These are phyloP conservation scores for Nannoperca australis DNA, from an alignment of 2,797 vertebrate species.

Conservation along the genomic window DNA sequence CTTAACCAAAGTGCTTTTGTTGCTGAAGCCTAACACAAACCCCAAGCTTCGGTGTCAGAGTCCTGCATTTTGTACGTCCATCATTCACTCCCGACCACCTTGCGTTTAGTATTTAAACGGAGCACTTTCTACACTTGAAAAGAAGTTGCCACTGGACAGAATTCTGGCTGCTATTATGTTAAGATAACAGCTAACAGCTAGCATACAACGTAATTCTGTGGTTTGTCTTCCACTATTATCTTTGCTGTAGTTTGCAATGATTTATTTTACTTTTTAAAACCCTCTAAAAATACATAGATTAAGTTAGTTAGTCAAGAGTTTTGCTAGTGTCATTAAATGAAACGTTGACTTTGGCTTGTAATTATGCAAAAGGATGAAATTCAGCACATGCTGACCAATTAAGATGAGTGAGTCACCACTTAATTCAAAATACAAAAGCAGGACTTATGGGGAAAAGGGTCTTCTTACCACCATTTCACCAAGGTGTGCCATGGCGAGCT, in stretches of 20 bases:
- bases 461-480: neutral
- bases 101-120: neutral
- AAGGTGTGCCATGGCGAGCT: neutral
- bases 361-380: neutral
- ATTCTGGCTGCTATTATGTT: neutral
- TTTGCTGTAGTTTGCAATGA: neutral
- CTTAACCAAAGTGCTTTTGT: neutral
- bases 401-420: neutral
- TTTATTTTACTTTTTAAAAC: neutral
- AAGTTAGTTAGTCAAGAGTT: neutral
- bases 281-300: neutral
- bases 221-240: neutral
- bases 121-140: neutral
- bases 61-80: neutral
- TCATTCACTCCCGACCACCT: neutral
- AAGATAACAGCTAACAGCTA: too few relatives aligned
- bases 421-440: neutral
- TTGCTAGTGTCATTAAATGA: neutral
- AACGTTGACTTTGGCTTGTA: neutral
- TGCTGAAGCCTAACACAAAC: neutral
- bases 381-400: neutral
- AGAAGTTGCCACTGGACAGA: neutral
- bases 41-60: neutral
- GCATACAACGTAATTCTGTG: neutral
- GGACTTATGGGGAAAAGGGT: neutral